phyloP scores from a whole-genome alignment of 2,797 vertebrate genomes.

The Pyrocephalus nanus region DNA sequence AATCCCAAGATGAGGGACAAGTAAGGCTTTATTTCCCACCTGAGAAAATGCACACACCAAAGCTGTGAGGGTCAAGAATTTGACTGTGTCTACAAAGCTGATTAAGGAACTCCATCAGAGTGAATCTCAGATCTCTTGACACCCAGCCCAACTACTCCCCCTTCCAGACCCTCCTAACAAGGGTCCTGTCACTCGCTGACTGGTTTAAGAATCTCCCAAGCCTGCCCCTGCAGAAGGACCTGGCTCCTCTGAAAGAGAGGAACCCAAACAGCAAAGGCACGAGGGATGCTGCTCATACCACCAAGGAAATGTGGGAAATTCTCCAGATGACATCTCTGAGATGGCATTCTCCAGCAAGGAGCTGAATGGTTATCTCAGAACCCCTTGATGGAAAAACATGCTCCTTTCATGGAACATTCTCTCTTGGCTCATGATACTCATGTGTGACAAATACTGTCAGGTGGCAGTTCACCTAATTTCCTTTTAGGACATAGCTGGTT shows the following conservation, averaged over 20 bases:
- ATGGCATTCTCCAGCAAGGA: neutral
- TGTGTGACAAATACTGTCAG: neutral
- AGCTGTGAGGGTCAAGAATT: neutral
- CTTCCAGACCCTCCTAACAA: neutral
- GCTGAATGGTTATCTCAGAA: neutral
- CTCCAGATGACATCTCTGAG: too few relatives aligned
- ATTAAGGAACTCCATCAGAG: neutral
- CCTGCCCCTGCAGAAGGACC: neutral
- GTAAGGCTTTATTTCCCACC: neutral
- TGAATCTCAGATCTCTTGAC: neutral
- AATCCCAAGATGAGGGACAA: neutral
- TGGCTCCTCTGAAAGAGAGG: neutral
- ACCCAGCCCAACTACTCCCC: neutral
- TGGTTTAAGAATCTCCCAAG: neutral
- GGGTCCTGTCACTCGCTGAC: neutral
- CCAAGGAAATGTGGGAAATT: neutral
- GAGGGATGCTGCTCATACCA: neutral
- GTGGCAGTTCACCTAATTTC: neutral
- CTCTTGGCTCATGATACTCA: neutral
- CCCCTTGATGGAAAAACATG: neutral
- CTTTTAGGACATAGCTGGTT: neutral
- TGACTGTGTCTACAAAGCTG: neutral
- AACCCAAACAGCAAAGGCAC: neutral
- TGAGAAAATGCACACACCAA: neutral
- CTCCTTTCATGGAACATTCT: neutral